A percentile compares a stretch with the other conserved stretches of the same genome.
phyloP scores from a whole-genome alignment of 37 sponge, comb jelly and placozoan species.

The Theonella swinhoei region DNA sequence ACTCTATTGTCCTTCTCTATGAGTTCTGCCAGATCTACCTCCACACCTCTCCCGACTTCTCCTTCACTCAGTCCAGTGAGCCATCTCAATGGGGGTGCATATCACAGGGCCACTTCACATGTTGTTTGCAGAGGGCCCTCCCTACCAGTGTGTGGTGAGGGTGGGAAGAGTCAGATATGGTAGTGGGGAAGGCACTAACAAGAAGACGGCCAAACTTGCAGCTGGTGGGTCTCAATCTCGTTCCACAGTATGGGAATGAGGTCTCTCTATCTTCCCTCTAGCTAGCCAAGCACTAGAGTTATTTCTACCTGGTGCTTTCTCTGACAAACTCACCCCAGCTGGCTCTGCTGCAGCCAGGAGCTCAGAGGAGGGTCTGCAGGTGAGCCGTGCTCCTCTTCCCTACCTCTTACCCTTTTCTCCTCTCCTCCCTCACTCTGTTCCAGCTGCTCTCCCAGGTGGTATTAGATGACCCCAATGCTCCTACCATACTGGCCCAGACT shows the following conservation, averaged over 20 bases:
- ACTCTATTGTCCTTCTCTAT: slow-evolving; percentile 36
- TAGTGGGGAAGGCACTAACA: slow-evolving; percentile 29
- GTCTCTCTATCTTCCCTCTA: not conserved
- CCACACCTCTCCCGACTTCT: slow-evolving; percentile 10
- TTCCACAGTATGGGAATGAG: not conserved
- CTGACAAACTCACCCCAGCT: not conserved
- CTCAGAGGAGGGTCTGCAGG: slow-evolving; percentile 7
- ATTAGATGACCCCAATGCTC: slow-evolving; percentile 45
- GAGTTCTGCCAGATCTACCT: slow-evolving; percentile 52
- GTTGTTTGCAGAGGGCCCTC: not conserved
- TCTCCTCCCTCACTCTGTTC: not conserved
- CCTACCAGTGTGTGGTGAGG: slow-evolving; percentile 25
- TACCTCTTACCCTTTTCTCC: not conserved
- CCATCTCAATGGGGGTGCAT: not conserved
- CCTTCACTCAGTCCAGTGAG: slow-evolving; percentile 1
- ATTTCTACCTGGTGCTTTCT: slow-evolving; percentile 36
- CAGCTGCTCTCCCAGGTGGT: slow-evolving; percentile 44
- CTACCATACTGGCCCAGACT: slow-evolving; percentile 24
- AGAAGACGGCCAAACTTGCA: slow-evolving; percentile 52
- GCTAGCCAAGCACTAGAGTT: slow-evolving; percentile 31
- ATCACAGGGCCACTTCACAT: not conserved
- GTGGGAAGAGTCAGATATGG: slow-evolving; percentile 40
- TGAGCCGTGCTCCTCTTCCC: not conserved
- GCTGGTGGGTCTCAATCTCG: slow-evolving; percentile 26
- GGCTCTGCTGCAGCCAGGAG: not conserved